Evolutionary conservation across 2,113 vertebrate species (phyloP).

Genomic region (Coregonus clupeaformis): DNA sequence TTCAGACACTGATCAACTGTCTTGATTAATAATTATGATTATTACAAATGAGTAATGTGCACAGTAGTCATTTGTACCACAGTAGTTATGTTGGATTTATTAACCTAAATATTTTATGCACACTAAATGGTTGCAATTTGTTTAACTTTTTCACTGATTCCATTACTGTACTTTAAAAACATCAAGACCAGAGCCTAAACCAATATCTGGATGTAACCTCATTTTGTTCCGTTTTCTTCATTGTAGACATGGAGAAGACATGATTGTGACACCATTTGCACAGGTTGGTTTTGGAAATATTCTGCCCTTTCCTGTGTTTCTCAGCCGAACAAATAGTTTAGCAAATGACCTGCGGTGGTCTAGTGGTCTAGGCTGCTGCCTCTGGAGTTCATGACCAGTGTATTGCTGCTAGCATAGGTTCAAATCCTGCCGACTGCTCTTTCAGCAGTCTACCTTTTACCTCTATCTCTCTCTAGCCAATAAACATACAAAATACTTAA

Average conservation of each 20-base stretch:
- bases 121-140: not conserved
- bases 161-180: not conserved
- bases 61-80: too few species aligned
- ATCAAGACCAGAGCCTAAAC: not conserved
- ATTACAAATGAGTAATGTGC: too few species aligned
- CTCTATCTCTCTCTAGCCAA: too few species aligned
- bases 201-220: not conserved
- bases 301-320: too few species aligned
- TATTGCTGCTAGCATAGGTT: too few species aligned
- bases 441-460: too few species aligned
- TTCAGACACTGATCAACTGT: constrained; percentile 15
- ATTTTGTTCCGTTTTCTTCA: constrained; percentile 21
- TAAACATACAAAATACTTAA: too few species aligned
- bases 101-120: not conserved
- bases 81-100: not conserved
- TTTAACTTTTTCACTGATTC: constrained; percentile 5
- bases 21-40: constrained; percentile 2
- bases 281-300: constrained; percentile 75
- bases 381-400: too few species aligned
- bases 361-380: too few species aligned
- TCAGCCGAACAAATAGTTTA: too few species aligned
- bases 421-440: too few species aligned
- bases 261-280: constrained; percentile 94
- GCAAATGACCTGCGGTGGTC: too few species aligned
- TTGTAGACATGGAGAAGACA: constrained; percentile 90